Evolutionary conservation across 2,888 invertebrate genomes (phyloP).

Genomic region (Xylota segnis): DNA sequence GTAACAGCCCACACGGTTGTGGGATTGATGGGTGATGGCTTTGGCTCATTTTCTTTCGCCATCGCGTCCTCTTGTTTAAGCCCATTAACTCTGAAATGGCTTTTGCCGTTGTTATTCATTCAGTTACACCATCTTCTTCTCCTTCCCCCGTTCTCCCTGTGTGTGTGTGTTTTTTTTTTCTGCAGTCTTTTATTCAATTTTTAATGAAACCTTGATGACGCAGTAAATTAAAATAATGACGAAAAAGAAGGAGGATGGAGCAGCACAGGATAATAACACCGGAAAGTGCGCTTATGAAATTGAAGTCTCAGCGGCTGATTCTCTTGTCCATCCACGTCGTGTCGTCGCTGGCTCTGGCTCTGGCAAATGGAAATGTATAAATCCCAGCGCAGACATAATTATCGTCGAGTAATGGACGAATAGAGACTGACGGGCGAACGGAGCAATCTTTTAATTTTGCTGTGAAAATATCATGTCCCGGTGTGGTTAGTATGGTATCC

Average conservation of each 20-base stretch:
- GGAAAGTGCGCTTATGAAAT: slow-evolving; percentile 62
- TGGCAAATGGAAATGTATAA: slow-evolving; percentile 50
- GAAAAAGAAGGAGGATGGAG: slow-evolving; percentile 23
- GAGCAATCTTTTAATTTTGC: slow-evolving; percentile 63
- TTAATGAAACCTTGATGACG: slow-evolving; percentile 75
- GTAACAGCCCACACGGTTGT: slow-evolving; percentile 32
- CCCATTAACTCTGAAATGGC: slow-evolving; percentile 69
- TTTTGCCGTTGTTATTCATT: slow-evolving; percentile 61
- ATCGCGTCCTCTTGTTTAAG: slow-evolving; percentile 33
- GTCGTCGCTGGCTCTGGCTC: not conserved
- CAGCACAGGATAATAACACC: slow-evolving; percentile 59
- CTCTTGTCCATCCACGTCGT: slow-evolving; percentile 9
- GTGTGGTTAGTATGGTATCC: slow-evolving; percentile 35
- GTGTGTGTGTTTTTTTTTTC: slow-evolving; percentile 4
- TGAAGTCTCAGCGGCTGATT: slow-evolving; percentile 37
- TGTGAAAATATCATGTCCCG: slow-evolving; percentile 61
- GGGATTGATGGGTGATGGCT: slow-evolving; percentile 57
- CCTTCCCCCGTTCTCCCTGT: too few relatives aligned
- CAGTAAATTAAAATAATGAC: slow-evolving; percentile 75
- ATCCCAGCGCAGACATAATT: slow-evolving; percentile 64
- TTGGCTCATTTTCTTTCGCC: slow-evolving; percentile 36
- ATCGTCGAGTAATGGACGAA: slow-evolving; percentile 56
- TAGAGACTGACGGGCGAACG: slow-evolving; percentile 16
- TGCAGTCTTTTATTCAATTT: slow-evolving; percentile 65
- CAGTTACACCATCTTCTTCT: slow-evolving; percentile 43